Evolutionary conservation across 2,888 invertebrate species (phyloP), one percentile per base, ranked within the genome.

Genomic region (Xylota segnis): DNA sequence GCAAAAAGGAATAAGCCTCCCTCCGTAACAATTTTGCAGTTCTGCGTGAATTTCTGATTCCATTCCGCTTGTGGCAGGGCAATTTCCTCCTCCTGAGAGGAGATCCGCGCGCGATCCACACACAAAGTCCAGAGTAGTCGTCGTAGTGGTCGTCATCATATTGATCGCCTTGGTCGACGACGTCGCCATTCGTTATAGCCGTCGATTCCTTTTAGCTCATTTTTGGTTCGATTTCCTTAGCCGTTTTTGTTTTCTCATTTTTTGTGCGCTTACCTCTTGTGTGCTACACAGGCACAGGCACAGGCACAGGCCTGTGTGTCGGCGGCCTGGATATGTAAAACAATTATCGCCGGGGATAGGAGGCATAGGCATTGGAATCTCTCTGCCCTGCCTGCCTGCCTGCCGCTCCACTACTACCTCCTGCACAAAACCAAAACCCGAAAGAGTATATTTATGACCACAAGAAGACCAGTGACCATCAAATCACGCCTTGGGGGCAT

Each of bases 401-500:
- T 5, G 50, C 56, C 34, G 23, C 14, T 32, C 3, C 40, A n/a
- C 45, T 9, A 4, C 23, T 50, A 50, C 63, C 50, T 79, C 45
- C 59, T 76, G 76, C 66, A 71, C 52, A 61, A 84, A 65, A 70
- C 61, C 52, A 61, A 84, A 65, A 70, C 61, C 65, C 76, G 29
- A 86, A 82, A 68, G 82, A 82, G 66, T 77, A 82, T 86, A 86
- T 82, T 86, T 86, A 86, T 86, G 82, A 86, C 82, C 86, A 82
- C 82, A 82, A 82, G 72, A 81, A 86, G 82, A 82, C 82, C 82
- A 82, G 76, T 86, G 86, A 86, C 76, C 82, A 86, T 82, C 86
- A 82, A 86, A 86, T 86, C 82, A 86, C 86, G 86, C 86, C 86
- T 86, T 68, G 86, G 52, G 72, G 86, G 86, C 82, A 72, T 86